Evolutionary conservation across 2,113 vertebrate species (phyloP), one percentile per base, ranked within the genome.

Genomic region (Pseudopipra pipra): DNA sequence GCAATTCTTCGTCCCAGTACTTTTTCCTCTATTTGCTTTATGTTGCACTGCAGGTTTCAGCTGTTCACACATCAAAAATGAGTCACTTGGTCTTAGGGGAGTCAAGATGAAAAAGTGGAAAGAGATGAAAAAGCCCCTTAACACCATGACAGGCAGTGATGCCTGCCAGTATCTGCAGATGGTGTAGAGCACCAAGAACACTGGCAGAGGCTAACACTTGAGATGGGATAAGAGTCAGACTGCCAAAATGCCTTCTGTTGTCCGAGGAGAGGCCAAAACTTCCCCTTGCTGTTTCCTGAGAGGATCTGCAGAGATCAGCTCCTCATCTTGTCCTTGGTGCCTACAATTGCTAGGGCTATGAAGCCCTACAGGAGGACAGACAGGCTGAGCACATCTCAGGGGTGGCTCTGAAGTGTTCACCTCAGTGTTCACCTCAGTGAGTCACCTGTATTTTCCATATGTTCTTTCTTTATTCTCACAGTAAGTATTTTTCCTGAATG

Each of bases 331-430:
- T 58, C 71, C 65, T 77, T 58, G 37, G 31, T 61, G 46, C 35
- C 70, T 58, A 1, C 24, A 22, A 3, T 6, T 49, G 43, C 0
- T 1, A 2, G 58, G 43, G 9, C 19, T 28, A 4, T 39, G 58
- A 41, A 80, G 19, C 7, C 21, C 28, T 1, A 0, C 12, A 46
- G 65, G 16, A 67, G 25, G 23, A 55, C 31, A 62, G 14, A 20
- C 18, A 35, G 22, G 8, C 43, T 25, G 9, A 49, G 30, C 0
- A 1, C 24, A 39, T 6, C 11, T 65, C 6, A 4, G 3, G 11
- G 9, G 5, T 31, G 14, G 6, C 54, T 92, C 72, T 52, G 58
- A 76, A 86, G 24, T 41, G 39, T 41, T 41, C 39, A 41, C 39
- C 39, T 41, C 33, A 71, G 39, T 20, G 35, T 35, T 86, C 67